These are phyloP conservation scores for Prionailurus viverrinus DNA, from an alignment of 2,113 vertebrate species.

Conservation along the genomic window DNA sequence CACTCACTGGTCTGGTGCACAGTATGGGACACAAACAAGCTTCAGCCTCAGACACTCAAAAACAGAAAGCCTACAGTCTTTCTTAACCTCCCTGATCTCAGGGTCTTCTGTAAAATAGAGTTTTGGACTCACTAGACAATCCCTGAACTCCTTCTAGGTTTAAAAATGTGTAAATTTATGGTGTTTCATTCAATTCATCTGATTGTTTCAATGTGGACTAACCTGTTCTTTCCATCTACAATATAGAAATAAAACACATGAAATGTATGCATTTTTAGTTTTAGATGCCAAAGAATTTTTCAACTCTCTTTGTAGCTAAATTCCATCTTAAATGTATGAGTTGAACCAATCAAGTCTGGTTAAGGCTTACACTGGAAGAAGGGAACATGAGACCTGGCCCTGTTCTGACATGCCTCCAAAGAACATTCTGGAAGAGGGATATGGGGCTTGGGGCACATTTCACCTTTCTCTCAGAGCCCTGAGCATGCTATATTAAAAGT, in stretches of 20 bases:
- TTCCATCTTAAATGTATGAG: neutral
- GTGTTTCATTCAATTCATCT: neutral
- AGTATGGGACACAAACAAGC: neutral
- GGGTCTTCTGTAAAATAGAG: neutral
- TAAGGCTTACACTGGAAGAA: neutral
- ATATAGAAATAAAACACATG: neutral
- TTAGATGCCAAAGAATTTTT: neutral
- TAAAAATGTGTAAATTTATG: neutral
- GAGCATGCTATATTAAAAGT: neutral
- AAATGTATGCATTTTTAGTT: neutral
- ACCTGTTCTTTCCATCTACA: conserved; percentile 34
- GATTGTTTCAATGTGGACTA: neutral
- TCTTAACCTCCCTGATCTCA: neutral
- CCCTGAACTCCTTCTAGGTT: neutral
- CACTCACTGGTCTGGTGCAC: neutral
- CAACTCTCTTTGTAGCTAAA: neutral
- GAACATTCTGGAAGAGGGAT: neutral
- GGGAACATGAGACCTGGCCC: neutral
- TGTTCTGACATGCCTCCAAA: neutral
- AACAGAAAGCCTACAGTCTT: neutral
- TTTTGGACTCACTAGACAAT: neutral
- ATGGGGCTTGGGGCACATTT: neutral
- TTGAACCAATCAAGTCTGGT: neutral
- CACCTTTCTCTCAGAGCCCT: neutral
- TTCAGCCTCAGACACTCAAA: neutral